Conservation (phyloP, 2,113 vertebrate species). For the Trinectes maculatus region DNA sequence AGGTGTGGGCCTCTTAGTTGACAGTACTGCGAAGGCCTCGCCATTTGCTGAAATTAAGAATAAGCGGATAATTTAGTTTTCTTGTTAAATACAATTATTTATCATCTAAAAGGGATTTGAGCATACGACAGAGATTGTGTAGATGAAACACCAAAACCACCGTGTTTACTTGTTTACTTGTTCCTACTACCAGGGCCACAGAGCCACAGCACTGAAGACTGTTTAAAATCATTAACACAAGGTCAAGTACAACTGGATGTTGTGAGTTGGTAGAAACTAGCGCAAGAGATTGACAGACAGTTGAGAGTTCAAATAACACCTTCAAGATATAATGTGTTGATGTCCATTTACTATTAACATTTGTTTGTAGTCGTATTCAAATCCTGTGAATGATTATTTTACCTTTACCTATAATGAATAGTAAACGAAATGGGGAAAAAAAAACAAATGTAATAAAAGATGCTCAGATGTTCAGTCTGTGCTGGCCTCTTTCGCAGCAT, state of each 20-base stretch:
- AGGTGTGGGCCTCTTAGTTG: conserved; percentile 26
- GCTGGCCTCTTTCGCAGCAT: neutral
- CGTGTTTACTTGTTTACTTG: neutral
- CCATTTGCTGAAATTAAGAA: conserved; percentile 16
- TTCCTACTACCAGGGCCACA: too few relatives aligned
- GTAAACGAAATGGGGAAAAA: too few relatives aligned
- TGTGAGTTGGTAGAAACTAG: too few relatives aligned
- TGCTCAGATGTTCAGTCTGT: neutral
- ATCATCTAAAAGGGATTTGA: conserved; percentile 18
- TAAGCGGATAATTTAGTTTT: conserved; percentile 7
- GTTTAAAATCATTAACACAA: conserved; percentile 9
- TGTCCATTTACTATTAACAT: too few relatives aligned
- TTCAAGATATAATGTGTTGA: too few relatives aligned
- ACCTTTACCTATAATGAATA: too few relatives aligned
- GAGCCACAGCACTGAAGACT: neutral
- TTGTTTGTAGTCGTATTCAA: too few relatives aligned
- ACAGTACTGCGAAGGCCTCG: conserved; percentile 20
- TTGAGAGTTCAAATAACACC: too few relatives aligned
- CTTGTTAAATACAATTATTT: conserved; percentile 12
- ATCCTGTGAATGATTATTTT: too few relatives aligned
- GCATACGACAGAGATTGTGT: conserved; percentile 6
- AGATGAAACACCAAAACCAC: conserved; percentile 13
- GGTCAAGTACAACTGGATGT: too few relatives aligned
- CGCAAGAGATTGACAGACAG: too few relatives aligned
- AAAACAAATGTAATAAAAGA: neutral